Evolutionary conservation across 2,113 vertebrate species (phyloP), one percentile per base, ranked within the genome.

Genomic region (Plectropomus leopardus): DNA sequence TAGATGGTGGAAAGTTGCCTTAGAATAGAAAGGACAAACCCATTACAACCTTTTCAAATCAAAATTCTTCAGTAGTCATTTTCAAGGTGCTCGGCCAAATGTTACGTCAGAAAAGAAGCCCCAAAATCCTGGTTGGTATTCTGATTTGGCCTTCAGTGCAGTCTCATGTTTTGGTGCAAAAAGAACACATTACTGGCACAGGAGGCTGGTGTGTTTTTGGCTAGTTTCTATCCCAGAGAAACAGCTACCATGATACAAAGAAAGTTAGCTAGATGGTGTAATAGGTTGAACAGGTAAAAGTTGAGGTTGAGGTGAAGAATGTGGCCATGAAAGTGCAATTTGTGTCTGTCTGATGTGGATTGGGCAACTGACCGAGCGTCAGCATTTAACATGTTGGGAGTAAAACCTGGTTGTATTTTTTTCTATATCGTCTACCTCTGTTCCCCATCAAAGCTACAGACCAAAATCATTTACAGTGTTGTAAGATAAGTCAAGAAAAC

Each of bases 1-100:
- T 72, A 69, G 80, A 70, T 23, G 81, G 61, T 80, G 86, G 74
- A 83, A 87, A 83, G 84, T 76, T 78, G 48, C 70, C 58, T 82
- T 59, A 42, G 68, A 78, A 72, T 28, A 67, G 73, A 79, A 74
- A 79, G 17, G 54, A 80, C 5, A 48, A 85, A 85, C 67, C 57
- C 44, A 66, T 69, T 54, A 69, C 68, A 85, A 47, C 51, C 42
- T 84, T 69, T 64, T 61, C 55, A 72, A 70, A 79, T 82, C 78
- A 74, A 36, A 78, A 78, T 86, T 89, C 71, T 83, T 87, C 67
- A 9, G 19, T 45, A 34, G 44, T 71, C 26, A 50, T 78, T 76
- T 84, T 75, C 45, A 54, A 69, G 30, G n/a, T 36, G 23, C 42
- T 61, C 42, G 14, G 36, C 59, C 45, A 76, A 59, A 50, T 9